Percentiles rank a stretch among this genome's conserved stretches.
Evolutionary conservation across 1,140 invertebrate genomes (phyloP).

Genomic region (Microplitis demolitor): DNA sequence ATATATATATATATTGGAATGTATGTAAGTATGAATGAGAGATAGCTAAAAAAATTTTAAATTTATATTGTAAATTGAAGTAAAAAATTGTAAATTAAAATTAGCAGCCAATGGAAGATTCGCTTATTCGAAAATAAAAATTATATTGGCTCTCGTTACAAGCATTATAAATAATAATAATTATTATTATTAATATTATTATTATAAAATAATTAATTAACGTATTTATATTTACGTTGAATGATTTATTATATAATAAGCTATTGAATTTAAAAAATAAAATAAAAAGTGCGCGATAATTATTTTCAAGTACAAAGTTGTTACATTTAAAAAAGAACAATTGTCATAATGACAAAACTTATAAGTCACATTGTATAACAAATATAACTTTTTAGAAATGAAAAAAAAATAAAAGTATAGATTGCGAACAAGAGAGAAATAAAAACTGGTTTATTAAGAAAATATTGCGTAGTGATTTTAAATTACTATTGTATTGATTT

Average conservation of each 20-base stretch:
- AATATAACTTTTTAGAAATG: slow-evolving; percentile 7
- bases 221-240: not conserved
- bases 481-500: slow-evolving; percentile 31
- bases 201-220: not conserved
- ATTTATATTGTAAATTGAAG: not conserved
- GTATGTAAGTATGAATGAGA: not conserved
- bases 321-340: slow-evolving; percentile 28
- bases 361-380: not conserved
- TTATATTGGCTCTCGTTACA: slow-evolving; percentile 6
- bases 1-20: not conserved
- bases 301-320: slow-evolving; percentile 37
- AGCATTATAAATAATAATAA: slow-evolving; percentile 1
- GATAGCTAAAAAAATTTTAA: not conserved
- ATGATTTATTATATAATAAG: not conserved
- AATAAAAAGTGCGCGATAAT: slow-evolving; percentile 22
- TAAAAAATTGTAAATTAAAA: not conserved
- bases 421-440: slow-evolving; percentile 25
- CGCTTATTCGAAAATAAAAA: slow-evolving; percentile 4
- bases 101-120: not conserved
- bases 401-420: not conserved
- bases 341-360: not conserved
- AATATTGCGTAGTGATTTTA: slow-evolving; percentile 31
- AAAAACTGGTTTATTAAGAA: too few relatives aligned
- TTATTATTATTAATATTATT: not conserved
- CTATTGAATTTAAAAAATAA: not conserved